Evolutionary conservation across 2,888 invertebrate genomes (phyloP).

Genomic region (Octodonta nipae): DNA sequence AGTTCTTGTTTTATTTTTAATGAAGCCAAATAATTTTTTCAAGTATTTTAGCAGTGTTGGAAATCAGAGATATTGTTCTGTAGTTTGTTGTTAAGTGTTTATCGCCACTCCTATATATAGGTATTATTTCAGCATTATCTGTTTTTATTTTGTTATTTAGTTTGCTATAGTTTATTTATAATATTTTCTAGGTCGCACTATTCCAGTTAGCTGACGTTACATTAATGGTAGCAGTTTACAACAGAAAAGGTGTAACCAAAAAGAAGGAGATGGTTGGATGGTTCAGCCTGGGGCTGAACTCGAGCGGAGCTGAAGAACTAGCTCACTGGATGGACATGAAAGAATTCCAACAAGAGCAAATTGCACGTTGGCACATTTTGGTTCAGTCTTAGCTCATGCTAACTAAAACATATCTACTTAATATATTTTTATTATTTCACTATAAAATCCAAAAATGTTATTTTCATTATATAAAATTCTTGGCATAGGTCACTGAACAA

Average conservation of each 20-base stretch:
- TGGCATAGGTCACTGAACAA: too few species aligned
- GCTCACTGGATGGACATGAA: conserved; percentile 90
- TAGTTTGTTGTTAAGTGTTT: too few species aligned
- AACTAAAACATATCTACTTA: neutral
- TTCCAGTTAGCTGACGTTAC: conserved; percentile 92
- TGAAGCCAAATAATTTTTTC: too few species aligned
- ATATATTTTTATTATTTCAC: too few species aligned
- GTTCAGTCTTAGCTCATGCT: conserved; percentile 47
- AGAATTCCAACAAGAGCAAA: conserved; percentile 75
- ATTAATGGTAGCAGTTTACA: conserved; percentile 84
- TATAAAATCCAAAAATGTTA: neutral
- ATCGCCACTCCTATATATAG: too few species aligned
- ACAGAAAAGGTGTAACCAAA: conserved; percentile 80
- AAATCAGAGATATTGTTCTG: too few species aligned
- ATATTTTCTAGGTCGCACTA: conserved; percentile 60
- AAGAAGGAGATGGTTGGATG: conserved; percentile 94
- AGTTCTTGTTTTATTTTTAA: too few species aligned
- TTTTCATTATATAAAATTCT: neutral
- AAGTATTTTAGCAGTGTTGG: too few species aligned
- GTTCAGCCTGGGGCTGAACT: conserved; percentile 85
- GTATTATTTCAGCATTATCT: too few species aligned
- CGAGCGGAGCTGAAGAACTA: conserved; percentile 81
- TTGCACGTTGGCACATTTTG: conserved; percentile 87
- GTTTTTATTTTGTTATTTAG: neutral
- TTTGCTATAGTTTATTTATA: neutral